Conservation (phyloP, 1,140 invertebrate genomes). For the Drosophila seguyi region DNA sequence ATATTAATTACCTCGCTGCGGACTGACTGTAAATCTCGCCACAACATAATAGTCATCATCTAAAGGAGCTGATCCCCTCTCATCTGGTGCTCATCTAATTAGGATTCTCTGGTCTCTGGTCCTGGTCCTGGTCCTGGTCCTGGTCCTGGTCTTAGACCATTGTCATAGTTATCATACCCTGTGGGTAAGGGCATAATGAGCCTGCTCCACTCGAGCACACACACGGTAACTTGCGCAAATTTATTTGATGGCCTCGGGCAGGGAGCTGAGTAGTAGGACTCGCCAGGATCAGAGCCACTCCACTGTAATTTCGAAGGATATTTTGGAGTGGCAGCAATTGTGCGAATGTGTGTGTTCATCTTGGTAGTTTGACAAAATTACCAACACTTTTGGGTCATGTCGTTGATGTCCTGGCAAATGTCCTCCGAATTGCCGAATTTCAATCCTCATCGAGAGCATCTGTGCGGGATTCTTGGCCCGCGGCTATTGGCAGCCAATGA, state of each 20-base stretch:
- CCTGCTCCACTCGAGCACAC: slow-evolving; percentile 51
- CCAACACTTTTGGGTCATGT: slow-evolving; percentile 60
- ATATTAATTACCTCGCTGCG: neutral
- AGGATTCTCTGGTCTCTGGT: slow-evolving; percentile 10
- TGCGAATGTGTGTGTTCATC: slow-evolving; percentile 36
- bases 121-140: no score
- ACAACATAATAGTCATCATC: neutral
- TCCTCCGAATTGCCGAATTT: slow-evolving; percentile 64
- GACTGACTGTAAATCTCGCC: neutral
- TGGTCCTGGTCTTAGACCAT: slow-evolving; percentile 4
- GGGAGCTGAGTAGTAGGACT: slow-evolving; percentile 14
- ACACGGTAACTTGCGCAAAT: slow-evolving; percentile 60
- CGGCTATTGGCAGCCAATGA: slow-evolving; percentile 77
- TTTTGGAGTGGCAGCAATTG: slow-evolving; percentile 24
- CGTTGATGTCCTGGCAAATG: slow-evolving; percentile 12
- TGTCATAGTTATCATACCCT: slow-evolving; percentile 54
- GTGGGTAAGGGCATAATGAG: slow-evolving; percentile 55
- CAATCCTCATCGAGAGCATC: slow-evolving; percentile 75
- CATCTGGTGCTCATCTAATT: slow-evolving; percentile 22
- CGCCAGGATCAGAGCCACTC: slow-evolving; percentile 61
- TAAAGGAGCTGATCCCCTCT: slow-evolving; percentile 10
- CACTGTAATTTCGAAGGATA: slow-evolving; percentile 17
- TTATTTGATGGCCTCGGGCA: slow-evolving; percentile 57
- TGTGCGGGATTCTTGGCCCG: slow-evolving; percentile 78
- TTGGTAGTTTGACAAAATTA: slow-evolving; percentile 61